Base-by-base conservation (phyloP, 2,888 invertebrate genomes). In the Drosophila merina region DNA sequence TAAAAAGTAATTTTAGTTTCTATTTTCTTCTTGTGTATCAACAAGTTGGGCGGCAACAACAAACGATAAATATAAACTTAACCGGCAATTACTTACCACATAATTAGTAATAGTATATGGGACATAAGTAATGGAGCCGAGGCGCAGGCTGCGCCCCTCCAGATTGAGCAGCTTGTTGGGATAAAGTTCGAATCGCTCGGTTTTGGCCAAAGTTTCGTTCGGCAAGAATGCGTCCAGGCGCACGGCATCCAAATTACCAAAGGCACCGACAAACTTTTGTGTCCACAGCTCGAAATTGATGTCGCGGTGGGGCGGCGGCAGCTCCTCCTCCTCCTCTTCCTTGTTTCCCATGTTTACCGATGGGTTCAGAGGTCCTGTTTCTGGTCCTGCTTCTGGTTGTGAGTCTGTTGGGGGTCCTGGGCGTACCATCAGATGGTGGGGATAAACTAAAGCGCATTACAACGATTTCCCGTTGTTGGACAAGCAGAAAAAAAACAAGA, bases 201-300 rank as follows among this genome's bases (percentile, higher is more conserved):
- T 77, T 81, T 59, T 60, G 67, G 79, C 78, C 81, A 90, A 90
- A 85, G 79, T 89, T 84, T 80, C 79, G 83, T 89, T 90, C 66
- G 85, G 82, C 74, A 80, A 84, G 81, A 86, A 91, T 71, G 88
- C 89, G 86, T 89, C 84, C 78, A 91, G 78, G 66, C 86, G 81
- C 62, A 89, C 64, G 67, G 90, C 89, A 84, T 90, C 84, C 83
- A 88, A 86, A 88, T 90, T 91, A 74, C 89, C 88, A 70, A 76
- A 71, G 71, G 76, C 75, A 60, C 91, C 91, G 79, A 85, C 86
- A 87, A 88, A 91, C 87, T 90, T 90, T 82, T 91, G 91, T 82
- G 91, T 91, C 91, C 91, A 91, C 80, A 91, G 84, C 77, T 91
- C 88, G 64, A 89, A 89, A 87, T 87, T 87, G 79, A 80, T 80